Base-by-base conservation (phyloP, 2,888 invertebrate species). In the Caenorhabditis panamensis region DNA sequence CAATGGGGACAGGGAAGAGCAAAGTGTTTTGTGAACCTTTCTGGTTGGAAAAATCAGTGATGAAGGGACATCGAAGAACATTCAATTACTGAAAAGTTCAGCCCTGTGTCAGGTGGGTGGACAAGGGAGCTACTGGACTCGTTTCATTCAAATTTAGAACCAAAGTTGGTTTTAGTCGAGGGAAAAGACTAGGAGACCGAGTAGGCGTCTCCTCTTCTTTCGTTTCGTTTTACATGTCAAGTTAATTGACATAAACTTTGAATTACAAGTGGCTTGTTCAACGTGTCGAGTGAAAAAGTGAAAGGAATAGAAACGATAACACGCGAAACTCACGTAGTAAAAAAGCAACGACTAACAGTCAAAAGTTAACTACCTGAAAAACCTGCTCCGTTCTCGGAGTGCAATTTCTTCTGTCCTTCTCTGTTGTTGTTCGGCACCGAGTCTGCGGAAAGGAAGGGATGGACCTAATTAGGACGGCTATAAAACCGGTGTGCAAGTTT, bases 221-320 rank as follows among this genome's bases (percentile, higher is more conserved):
- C n/a, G n/a, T n/a, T 16, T 24, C 44, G 31, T 31, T 31, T 31
- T 13, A 4, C 36, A 31, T 64, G 63, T 64, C 72, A 64, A 72
- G 36, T 58, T 18, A 64, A 72, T 63, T 72, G 72, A 72, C 71
- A 62, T 47, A 71, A 71, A 71, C 72, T 64, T 64, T 72, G 58
- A 58, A 72, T 72, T 72, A 64, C 63, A 49, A 58, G 49, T 64
- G 62, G 36, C 49, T 56, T 44, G 20, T 37, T 36, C 8, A 51
- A 37, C 37, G 47, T 67, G 58, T 68, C 59, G 37, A 16, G 3
- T 41, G 41, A 3, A 6, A 20, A n/a, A 9, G 37, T 31, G 54
- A 18, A 31, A 26, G 54, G 18, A 44, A 44, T 41, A 11, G 2
- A 28, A 67, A 56, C n/a, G n/a, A n/a, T n/a, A 66, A 58, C 31